Percentiles rank a stretch among this genome's conserved stretches.
Conservation (phyloP, 2,113 vertebrate genomes). For the Tenebrosternarchus preto region DNA sequence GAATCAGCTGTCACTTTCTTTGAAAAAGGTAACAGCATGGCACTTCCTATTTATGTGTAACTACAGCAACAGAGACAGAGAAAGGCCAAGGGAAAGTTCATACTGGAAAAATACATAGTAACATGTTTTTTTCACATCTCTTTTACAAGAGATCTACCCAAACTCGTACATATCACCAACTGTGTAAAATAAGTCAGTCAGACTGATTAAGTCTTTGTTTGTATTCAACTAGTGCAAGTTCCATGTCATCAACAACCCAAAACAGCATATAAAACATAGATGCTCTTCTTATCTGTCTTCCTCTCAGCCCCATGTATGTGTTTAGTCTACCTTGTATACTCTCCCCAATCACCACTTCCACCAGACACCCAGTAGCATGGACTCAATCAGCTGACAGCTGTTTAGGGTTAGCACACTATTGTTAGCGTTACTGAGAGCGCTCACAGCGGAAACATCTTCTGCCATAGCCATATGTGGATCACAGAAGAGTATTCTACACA, state of each 20-base stretch:
- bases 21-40: constrained; percentile 26
- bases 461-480: constrained; percentile 29
- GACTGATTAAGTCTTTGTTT: no score
- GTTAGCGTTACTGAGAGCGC: constrained; percentile 29
- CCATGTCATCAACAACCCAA: neutral
- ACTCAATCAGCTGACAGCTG: constrained; percentile 47
- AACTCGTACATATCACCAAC: neutral
- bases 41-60: constrained; percentile 29
- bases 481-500: neutral
- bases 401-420: constrained; percentile 35
- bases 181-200: no score
- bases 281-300: neutral
- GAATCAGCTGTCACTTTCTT: constrained; percentile 32
- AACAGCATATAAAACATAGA: neutral
- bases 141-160: neutral
- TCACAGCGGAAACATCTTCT: constrained; percentile 17
- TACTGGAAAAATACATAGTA: neutral
- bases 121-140: no score
- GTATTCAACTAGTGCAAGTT: no score
- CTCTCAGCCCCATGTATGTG: neutral
- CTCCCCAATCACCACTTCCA: constrained; percentile 24
- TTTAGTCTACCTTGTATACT: constrained; percentile 27
- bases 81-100: constrained; percentile 22
- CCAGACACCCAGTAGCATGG: constrained; percentile 36
- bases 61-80: constrained; percentile 14